phyloP scores from a whole-genome alignment of 2,888 invertebrate genomes.

The Platyscelio sp. region DNA sequence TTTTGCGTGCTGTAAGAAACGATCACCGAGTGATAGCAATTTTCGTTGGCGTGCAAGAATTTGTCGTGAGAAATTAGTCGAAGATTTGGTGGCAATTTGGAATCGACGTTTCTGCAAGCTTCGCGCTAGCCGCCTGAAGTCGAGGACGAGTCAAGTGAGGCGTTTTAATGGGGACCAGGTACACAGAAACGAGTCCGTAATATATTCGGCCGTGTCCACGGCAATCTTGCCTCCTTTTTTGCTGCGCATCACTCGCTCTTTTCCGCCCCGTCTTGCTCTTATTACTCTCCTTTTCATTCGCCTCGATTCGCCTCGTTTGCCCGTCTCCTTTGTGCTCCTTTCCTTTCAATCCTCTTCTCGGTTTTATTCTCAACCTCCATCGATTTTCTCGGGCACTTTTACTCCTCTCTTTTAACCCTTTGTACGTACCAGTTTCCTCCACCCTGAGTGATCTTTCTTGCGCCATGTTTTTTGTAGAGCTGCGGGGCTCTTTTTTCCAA shows the following conservation, averaged over 20 bases:
- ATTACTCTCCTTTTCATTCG: conserved; percentile 38
- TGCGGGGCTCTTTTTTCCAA: background rate
- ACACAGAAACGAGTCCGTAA: conserved; percentile 81
- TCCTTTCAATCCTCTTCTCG: conserved; percentile 38
- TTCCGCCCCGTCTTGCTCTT: conserved; percentile 37
- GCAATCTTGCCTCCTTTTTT: conserved; percentile 68
- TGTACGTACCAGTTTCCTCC: conserved; percentile 38
- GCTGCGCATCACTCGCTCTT: conserved; percentile 49
- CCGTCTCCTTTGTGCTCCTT: conserved; percentile 41
- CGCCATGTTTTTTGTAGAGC: background rate
- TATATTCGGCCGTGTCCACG: conserved; percentile 80
- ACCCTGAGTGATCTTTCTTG: conserved; percentile 17
- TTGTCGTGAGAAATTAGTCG: conserved; percentile 68
- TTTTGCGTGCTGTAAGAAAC: conserved; percentile 22
- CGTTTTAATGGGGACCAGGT: conserved; percentile 78
- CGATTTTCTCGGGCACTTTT: conserved; percentile 43
- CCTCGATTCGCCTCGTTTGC: conserved; percentile 41
- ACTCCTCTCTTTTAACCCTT: conserved; percentile 42
- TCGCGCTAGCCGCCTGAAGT: conserved; percentile 20
- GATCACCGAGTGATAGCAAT: conserved; percentile 42
- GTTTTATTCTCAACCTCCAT: conserved; percentile 37
- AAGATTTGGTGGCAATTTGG: conserved; percentile 64
- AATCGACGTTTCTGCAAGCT: conserved; percentile 37
- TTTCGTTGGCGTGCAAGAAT: conserved; percentile 62
- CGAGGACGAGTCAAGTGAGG: conserved; percentile 69